phyloP scores from a whole-genome alignment of 2,113 vertebrate species.

The Pelusios castaneus region DNA sequence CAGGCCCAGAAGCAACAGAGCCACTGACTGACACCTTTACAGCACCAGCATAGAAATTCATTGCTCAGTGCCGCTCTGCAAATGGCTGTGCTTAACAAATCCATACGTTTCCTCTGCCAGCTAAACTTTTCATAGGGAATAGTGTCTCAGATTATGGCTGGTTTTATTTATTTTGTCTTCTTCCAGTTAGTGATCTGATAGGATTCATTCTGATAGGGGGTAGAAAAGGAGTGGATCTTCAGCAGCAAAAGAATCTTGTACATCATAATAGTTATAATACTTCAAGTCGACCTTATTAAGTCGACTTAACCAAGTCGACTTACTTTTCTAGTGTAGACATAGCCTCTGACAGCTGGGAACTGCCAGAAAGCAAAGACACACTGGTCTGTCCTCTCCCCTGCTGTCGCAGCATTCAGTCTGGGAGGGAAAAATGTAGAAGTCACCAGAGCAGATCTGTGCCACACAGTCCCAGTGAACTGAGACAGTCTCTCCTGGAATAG shows the following conservation, averaged over 20 bases:
- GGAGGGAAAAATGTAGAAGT: neutral
- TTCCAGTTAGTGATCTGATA: conserved; percentile 9
- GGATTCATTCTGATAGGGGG: neutral
- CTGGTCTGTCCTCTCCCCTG: neutral
- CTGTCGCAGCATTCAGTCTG: neutral
- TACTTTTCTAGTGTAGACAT: too few species aligned
- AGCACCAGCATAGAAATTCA: conserved; percentile 41
- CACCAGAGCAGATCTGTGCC: neutral
- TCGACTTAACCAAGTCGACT: too few species aligned
- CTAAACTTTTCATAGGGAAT: conserved; percentile 21
- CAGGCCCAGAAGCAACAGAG: conserved; percentile 26
- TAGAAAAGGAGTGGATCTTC: neutral
- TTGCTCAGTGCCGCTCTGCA: conserved; percentile 26
- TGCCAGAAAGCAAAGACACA: neutral
- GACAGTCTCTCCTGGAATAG: neutral
- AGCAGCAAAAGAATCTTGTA: conserved; percentile 10
- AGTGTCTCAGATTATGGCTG: neutral
- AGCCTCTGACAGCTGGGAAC: neutral
- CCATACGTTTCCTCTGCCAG: neutral
- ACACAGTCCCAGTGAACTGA: neutral
- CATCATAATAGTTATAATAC: conserved; percentile 24
- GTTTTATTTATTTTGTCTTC: conserved; percentile 11
- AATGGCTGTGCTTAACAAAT: neutral
- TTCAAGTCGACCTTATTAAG: too few species aligned
- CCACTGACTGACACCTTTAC: conserved; percentile 30